phyloP scores from a whole-genome alignment of 2,888 invertebrate genomes.

The Spilarctia lutea region DNA sequence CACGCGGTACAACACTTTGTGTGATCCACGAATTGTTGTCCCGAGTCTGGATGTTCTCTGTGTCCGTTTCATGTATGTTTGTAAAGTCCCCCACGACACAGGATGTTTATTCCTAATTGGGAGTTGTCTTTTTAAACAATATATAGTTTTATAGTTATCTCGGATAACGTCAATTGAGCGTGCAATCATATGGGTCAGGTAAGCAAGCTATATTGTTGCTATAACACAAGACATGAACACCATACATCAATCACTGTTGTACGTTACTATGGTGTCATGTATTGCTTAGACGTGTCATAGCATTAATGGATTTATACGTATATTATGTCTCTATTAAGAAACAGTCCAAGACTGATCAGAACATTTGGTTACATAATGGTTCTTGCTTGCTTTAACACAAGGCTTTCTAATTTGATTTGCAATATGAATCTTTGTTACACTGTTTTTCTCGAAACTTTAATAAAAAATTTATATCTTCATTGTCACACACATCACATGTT shows the following conservation, averaged over 20 bases:
- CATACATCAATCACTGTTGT: conserved; percentile 7
- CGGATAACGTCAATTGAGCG: background rate
- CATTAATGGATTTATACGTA: background rate
- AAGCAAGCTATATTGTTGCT: conserved; percentile 2
- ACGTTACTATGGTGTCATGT: conserved; percentile 1
- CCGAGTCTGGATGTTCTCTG: too few relatives aligned
- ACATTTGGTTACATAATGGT: background rate
- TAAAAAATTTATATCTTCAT: too few relatives aligned
- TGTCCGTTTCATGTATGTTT: too few relatives aligned
- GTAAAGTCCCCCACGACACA: too few relatives aligned
- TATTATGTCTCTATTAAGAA: background rate
- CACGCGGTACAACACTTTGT: too few relatives aligned
- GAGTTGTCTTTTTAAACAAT: too few relatives aligned
- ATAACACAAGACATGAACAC: background rate
- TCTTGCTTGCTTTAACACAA: background rate
- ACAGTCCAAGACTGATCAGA: background rate
- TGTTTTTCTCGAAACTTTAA: too few relatives aligned
- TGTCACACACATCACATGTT: too few relatives aligned
- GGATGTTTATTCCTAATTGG: too few relatives aligned
- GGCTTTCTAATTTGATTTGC: too few relatives aligned
- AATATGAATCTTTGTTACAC: too few relatives aligned
- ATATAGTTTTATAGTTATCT: background rate
- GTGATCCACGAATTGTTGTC: too few relatives aligned
- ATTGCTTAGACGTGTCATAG: background rate
- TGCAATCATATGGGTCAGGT: background rate